Evolutionary conservation across 1,140 invertebrate genomes (phyloP), one percentile per base, ranked within the genome.

Genomic region (Bombus cullumanus): DNA sequence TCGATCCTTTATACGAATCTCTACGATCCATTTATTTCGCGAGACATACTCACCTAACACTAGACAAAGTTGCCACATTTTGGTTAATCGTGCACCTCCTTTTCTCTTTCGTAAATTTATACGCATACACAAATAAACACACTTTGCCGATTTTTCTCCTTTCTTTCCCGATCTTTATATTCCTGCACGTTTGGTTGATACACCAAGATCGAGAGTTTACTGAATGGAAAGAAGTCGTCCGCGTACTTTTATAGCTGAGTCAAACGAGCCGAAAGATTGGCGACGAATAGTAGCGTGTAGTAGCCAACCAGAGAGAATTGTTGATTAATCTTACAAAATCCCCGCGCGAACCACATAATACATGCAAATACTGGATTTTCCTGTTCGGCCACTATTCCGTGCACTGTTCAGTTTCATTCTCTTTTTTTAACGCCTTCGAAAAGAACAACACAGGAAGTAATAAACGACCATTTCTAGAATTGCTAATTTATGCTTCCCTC

Each of bases 241-340:
- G 73, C 62, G 64, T 82, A 80, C 88, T 92, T 91, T 89, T 92
- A 92, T 91, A 92, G 79, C 66, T 43, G 34, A 81, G 28, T 4
- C 43, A 3, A 28, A 68, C 57, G 13, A 57, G 53, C 18, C 25
- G 15, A 62, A 13, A 39, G 34, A 22, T 69, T 9, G 34, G 25
- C 15, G 2, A 37, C 12, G 25, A 25, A 18, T 3, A 39, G 13
- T 41, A 72, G 0, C n/a, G 31, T n/a, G 10, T 13, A 41, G 25
- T 34, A 59, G 28, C 59, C 59, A 75, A 76, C 31, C 62, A 43
- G 37, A 31, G 34, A 31, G n/a, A 37, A 74, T n/a, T 6, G 12
- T 8, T 37, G 64, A 68, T 34, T 25, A 6, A 41, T 18, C 25
- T 25, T n/a, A 39, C n/a, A 53, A 59, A n/a, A n/a, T 66, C 34